Evolutionary conservation across 2,888 invertebrate genomes (phyloP).

Genomic region (Bembecia ichneumoniformis): DNA sequence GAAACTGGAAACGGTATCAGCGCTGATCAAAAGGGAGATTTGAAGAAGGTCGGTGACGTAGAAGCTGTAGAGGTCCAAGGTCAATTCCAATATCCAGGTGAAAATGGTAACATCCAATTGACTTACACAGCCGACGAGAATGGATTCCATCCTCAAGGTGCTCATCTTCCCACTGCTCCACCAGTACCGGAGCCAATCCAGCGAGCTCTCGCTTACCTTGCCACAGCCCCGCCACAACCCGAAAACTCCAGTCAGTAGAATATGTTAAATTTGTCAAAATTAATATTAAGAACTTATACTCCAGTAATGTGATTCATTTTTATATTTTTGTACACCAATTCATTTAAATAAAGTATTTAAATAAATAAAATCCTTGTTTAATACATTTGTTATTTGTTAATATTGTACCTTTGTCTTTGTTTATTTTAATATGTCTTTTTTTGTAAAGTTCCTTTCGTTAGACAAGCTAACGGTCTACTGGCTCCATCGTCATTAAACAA

Average conservation of each 20-base stretch:
- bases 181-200: conserved; percentile 81
- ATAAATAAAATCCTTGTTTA: too few relatives aligned
- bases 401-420: too few relatives aligned
- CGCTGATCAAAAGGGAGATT: conserved; percentile 72
- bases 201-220: conserved; percentile 76
- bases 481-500: too few relatives aligned
- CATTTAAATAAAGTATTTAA: too few relatives aligned
- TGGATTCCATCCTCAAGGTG: conserved; percentile 77
- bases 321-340: conserved; percentile 30
- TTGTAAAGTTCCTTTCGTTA: too few relatives aligned
- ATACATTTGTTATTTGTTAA: too few relatives aligned
- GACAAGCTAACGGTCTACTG: too few relatives aligned
- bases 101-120: conserved; percentile 75
- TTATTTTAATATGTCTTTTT: too few relatives aligned
- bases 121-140: conserved; percentile 81
- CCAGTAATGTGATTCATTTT: conserved; percentile 24
- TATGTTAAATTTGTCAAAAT: conserved; percentile 1
- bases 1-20: conserved; percentile 79
- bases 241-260: conserved; percentile 24
- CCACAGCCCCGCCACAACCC: conserved; percentile 69
- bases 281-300: conserved; percentile 18
- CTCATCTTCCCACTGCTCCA: conserved; percentile 77
- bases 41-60: conserved; percentile 72
- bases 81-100: conserved; percentile 76
- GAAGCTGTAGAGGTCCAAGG: conserved; percentile 75